A percentile compares a stretch with the other conserved stretches of the same genome.
These are phyloP conservation scores for Dinomys branickii DNA, from an alignment of 2,113 vertebrate species.

Conservation along the genomic window DNA sequence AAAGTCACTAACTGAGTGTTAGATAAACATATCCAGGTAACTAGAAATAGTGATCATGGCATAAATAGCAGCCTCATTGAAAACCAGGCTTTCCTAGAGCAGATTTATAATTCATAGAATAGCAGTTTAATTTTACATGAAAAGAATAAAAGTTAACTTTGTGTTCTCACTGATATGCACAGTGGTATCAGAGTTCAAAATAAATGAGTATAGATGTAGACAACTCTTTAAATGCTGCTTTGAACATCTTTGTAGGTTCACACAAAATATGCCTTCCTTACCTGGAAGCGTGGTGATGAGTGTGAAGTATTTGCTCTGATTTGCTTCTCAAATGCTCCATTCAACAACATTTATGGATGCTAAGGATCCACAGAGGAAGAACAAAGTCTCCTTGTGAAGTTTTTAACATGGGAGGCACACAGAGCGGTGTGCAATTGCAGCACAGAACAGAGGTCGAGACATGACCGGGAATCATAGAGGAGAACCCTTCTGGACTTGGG, in stretches of 20 bases:
- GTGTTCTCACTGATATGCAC: neutral
- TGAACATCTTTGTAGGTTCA: neutral
- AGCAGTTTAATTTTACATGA: conserved; percentile 49
- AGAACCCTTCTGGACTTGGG: neutral
- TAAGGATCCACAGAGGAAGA: neutral
- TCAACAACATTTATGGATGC: neutral
- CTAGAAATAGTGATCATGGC: neutral
- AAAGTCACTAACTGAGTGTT: conserved; percentile 29
- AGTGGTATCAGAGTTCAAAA: neutral
- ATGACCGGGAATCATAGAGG: neutral
- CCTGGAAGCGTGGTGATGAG: neutral
- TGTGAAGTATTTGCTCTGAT: neutral
- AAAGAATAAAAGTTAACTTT: conserved; percentile 39
- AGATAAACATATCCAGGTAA: neutral
- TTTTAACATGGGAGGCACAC: neutral
- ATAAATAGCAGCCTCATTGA: neutral
- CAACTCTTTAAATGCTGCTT: neutral
- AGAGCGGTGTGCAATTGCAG: neutral
- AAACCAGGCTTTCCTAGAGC: neutral
- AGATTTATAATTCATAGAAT: conserved; percentile 53
- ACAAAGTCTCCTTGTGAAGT: neutral
- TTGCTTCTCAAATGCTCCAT: neutral
- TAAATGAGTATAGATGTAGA: fast-evolving
- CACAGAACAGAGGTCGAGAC: neutral
- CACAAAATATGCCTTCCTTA: neutral